Base-by-base conservation (phyloP, 2,113 vertebrate species). In the Fregetta grallaria region DNA sequence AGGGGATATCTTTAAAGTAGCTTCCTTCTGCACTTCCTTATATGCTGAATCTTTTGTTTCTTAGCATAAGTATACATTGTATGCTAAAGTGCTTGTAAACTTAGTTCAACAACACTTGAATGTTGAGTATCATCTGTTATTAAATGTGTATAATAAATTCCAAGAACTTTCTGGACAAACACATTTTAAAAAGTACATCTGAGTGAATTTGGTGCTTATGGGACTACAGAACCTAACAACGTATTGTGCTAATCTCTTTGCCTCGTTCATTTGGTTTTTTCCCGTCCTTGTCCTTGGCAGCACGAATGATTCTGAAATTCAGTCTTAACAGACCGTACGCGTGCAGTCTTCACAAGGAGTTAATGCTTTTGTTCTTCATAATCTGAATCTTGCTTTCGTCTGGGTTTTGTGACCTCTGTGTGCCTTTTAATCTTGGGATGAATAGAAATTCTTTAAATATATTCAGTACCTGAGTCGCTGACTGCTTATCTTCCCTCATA, bases 201-300 rank as follows among this genome's bases (percentile, higher is more conserved):
- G 90, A 52, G 61, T 84, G 80, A 15, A 30, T 73, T 75, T 73
- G 74, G 44, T 87, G 62, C 80, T 85, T 22, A 3, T 12, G 65
- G 19, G 62, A 21, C 36, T 8, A 0, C 62, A 81, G 66, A 76
- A 6, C 13, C 36, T 0, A 0, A 12, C 3, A 1, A 2, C 0
- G 0, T 10, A 1, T 29, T 20, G 32, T 74, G 91, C 86, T 59
- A 1, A 12, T 67, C 25, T 53, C 6, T 4, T 12, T 7, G 45
- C 62, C 53, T 65, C 8, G 0, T 6, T 38, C 9, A 0, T 4
- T 40, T 14, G 8, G 4, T 38, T 11, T 13, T 10, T 29, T 10
- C 38, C 68, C 9, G n/a, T 13, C 20, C 2, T 56, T 36, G 74
- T 66, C 55, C 47, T 13, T 15, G 77, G 68, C 47, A 66, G n/a